These are phyloP conservation scores for Coremacera marginata DNA, from an alignment of 2,888 invertebrate species.

Conservation along the genomic window DNA sequence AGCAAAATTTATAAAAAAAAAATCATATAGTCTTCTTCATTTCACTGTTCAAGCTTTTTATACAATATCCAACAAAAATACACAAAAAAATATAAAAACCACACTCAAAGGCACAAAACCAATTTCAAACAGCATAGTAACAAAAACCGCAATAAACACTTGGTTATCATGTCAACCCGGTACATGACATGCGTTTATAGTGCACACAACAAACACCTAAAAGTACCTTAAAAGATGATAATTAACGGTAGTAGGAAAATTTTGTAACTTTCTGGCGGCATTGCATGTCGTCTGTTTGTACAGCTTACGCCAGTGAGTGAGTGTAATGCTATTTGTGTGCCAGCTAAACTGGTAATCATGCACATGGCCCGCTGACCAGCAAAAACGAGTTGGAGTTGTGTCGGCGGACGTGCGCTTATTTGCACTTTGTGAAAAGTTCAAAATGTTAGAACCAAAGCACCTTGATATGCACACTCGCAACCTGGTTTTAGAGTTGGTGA, in stretches of 20 bases:
- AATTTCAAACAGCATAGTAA: neutral
- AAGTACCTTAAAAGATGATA: neutral
- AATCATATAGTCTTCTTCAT: no score
- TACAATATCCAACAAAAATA: no score
- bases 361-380: neutral
- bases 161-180: constrained; percentile 1
- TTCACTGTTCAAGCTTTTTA: no score
- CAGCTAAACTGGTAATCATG: neutral
- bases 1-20: no score
- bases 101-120: neutral
- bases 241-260: neutral
- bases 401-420: neutral
- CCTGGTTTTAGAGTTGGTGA: no score
- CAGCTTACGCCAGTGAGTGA: neutral
- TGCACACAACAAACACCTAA: neutral
- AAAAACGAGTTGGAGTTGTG: neutral
- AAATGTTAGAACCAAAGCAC: no score
- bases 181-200: neutral
- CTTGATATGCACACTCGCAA: no score
- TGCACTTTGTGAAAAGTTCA: no score
- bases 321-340: no score
- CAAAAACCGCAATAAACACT: constrained; percentile 29
- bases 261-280: neutral
- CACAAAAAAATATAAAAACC: neutral
- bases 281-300: neutral